Base-by-base conservation (phyloP, 1,140 invertebrate genomes). In the Bombus waltoni region DNA sequence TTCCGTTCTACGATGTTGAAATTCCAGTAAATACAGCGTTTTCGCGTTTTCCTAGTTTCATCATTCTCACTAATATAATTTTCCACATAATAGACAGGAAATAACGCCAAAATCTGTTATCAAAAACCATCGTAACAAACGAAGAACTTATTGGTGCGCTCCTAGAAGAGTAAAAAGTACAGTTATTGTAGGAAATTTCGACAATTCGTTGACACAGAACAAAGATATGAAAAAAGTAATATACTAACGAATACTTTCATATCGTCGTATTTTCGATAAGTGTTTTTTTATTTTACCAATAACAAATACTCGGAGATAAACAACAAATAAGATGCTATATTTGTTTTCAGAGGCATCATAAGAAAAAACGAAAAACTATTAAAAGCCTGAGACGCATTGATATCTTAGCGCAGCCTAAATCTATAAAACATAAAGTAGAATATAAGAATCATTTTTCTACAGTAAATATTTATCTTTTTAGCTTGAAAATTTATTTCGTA, bases 151-250 rank as follows among this genome's bases (percentile, higher is more conserved):
- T n/a, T 87, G 81, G 85, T 87, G 85, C 15, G 42, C 81, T 4
- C 81, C 85, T 57, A 84, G 85, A n/a, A 87, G 78, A 87, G 81
- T 77, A 11, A 71, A 38, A 40, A 66, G 28, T n/a, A 65, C 35
- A 13, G 38, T 15, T 28, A 11, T 28, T 1, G 42, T 5, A n/a
- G 68, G 22, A 44, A 71, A 71, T 35, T 13, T 32, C 6, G 72
- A 83, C 13, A 35, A 35, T 62, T 25, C 22, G 1, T 18, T 66
- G 10, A 2, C 44, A 13, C 28, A 47, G 11, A 35, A 47, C 8
- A n/a, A 32, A 47, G 76, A 71, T 32, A 13, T 32, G 2, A 83
- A 75, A 62, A 86, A 71, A 70, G 81, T 57, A 76, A 62, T 62
- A 62, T 32, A 42, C 13, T 42, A 6, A n/a, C 10, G 32, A 57